A percentile compares a stretch with the other conserved stretches of the same genome.
Evolutionary conservation across 2,888 invertebrate genomes (phyloP).

Genomic region (Plebejus argus): DNA sequence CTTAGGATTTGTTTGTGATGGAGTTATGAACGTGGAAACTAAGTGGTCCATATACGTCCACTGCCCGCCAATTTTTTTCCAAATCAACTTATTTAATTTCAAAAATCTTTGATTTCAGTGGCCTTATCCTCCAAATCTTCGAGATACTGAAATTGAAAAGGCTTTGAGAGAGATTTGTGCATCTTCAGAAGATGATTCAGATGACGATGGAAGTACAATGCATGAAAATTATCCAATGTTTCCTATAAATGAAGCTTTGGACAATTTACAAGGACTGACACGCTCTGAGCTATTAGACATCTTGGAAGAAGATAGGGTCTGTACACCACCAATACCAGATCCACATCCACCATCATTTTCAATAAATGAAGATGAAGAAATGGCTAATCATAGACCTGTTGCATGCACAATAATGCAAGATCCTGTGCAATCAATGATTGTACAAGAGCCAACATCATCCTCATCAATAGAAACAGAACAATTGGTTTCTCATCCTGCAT

Average conservation of each 20-base stretch:
- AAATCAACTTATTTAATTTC: background rate
- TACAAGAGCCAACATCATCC: background rate
- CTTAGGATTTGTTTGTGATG: background rate
- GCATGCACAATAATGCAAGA: background rate
- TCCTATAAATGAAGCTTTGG: background rate
- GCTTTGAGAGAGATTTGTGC: background rate
- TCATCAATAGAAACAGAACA: background rate
- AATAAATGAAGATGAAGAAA: constrained; percentile 3
- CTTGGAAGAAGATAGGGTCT: background rate
- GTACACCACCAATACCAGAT: background rate
- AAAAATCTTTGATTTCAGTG: background rate
- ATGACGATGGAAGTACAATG: background rate
- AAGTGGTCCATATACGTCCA: background rate
- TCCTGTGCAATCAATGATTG: constrained; percentile 5
- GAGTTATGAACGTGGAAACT: background rate
- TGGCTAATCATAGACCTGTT: background rate
- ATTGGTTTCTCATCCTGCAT: constrained; percentile 1
- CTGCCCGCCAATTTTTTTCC: background rate
- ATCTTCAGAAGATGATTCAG: background rate
- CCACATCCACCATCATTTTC: background rate
- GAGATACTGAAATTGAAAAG: background rate
- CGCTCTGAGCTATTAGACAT: background rate
- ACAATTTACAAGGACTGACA: background rate
- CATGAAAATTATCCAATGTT: background rate
- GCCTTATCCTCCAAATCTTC: background rate